Conservation (phyloP, 2,113 vertebrate species). For the Podocnemis expansa region DNA sequence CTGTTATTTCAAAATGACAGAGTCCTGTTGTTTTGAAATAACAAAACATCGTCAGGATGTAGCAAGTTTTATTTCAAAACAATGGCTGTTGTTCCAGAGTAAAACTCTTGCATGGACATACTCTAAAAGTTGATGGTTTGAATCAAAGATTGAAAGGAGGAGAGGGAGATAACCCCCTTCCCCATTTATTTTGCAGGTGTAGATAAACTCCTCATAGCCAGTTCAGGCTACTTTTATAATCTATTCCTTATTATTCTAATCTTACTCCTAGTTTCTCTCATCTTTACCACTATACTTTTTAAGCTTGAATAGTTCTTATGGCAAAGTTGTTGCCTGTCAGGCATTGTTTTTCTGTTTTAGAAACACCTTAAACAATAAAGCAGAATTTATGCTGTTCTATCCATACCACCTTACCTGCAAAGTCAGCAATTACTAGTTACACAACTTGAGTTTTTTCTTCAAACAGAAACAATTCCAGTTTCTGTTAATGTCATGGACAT, state of each 20-base stretch:
- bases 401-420: neutral
- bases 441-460: neutral
- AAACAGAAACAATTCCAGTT: neutral
- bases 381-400: neutral
- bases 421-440: neutral
- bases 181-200: neutral
- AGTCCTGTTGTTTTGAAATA: too few relatives aligned
- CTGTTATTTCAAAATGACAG: too few relatives aligned
- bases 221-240: too few relatives aligned
- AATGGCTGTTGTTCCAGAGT: too few relatives aligned
- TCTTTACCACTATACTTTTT: neutral
- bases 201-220: neutral
- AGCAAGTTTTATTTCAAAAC: too few relatives aligned
- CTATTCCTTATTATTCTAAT: too few relatives aligned
- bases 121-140: neutral
- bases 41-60: too few relatives aligned
- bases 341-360: neutral
- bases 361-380: neutral
- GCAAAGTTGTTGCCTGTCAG: neutral
- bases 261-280: neutral
- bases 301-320: neutral
- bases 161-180: neutral
- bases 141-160: neutral
- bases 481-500: too few relatives aligned
- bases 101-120: too few relatives aligned